Base-by-base conservation (phyloP, 1,140 invertebrate species). In the Drosophila nikananu region DNA sequence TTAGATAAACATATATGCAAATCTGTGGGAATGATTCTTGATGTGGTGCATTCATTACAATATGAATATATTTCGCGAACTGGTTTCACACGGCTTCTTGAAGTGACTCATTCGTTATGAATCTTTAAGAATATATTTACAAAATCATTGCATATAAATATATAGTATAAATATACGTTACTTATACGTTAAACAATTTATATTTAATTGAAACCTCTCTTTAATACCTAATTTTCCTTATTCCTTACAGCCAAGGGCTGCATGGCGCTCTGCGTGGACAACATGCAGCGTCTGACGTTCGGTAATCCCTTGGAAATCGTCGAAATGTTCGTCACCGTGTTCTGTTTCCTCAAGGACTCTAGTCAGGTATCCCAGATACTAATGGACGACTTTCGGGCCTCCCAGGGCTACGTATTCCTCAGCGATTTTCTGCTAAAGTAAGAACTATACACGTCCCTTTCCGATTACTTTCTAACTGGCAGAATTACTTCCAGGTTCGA, bases 311-410 rank as follows among this genome's bases (percentile, higher is more conserved):
- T 99, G 83, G 98, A 99, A 94, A 96, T 99, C 74, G 97, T 99
- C 15, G 98, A 99, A 94, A 99, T 99, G 98, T 98, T 99, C 94
- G 97, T 99, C 37, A 98, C 98, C 15, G 96, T 99, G 35, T 99
- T 99, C 94, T 99, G 98, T 94, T 99, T 99, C 93, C 95, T 99
- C 55, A 99, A 99, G 94, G 98, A 99, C 93, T 99, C 98, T n/a
- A 98, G 98, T 94, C 98, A 99, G 93, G 97, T 99, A 59, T 98
- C 98, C 67, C 97, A 98, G 93, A 96, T 96, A 77, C 94, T 99
- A 72, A 93, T 99, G 75, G 99, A 99, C 93, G 99, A 99, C 94
- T 99, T 99, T 94, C 95, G 97, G 72, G 95, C 97, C 64, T 97
- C 97, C 87, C 97, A 99, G 92, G 99, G 99, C 76, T 99, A 99